Evolutionary conservation across 2,888 invertebrate genomes (phyloP).

Genomic region (Caenorhabditis virilis): DNA sequence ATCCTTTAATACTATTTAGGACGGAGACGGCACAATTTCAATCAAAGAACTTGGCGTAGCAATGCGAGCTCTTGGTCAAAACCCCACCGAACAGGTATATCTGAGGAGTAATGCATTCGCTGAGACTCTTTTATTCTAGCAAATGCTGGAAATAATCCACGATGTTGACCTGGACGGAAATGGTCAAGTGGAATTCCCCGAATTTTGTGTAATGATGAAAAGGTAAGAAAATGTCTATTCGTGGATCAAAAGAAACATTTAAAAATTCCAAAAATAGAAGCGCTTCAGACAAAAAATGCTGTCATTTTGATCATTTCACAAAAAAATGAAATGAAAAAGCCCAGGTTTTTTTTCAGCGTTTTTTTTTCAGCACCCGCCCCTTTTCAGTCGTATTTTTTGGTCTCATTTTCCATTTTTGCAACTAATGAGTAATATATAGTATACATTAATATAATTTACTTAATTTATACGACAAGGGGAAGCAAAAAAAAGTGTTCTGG

Average conservation of each 20-base stretch:
- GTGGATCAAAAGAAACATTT: not conserved
- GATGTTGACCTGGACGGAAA: slow-evolving; percentile 57
- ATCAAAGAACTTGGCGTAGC: slow-evolving; percentile 51
- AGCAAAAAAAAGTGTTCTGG: too few species aligned
- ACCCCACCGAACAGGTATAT: slow-evolving; percentile 50
- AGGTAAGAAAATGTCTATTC: slow-evolving; percentile 16
- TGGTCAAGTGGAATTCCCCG: slow-evolving; percentile 58
- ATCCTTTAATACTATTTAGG: slow-evolving; percentile 21
- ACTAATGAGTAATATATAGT: too few species aligned
- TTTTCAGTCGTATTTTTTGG: too few species aligned
- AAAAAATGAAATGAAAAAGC: slow-evolving; percentile 2
- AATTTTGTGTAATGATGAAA: slow-evolving; percentile 62
- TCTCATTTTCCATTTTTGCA: too few species aligned
- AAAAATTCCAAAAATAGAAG: not conserved
- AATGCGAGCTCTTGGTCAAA: slow-evolving; percentile 52
- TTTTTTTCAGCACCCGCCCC: not conserved
- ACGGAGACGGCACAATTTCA: slow-evolving; percentile 52
- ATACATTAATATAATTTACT: too few species aligned
- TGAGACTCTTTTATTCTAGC: slow-evolving; percentile 24
- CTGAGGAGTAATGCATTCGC: not conserved
- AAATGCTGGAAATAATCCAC: slow-evolving; percentile 55
- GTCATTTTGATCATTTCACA: too few species aligned
- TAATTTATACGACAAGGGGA: too few species aligned
- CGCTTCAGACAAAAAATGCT: slow-evolving; percentile 1
- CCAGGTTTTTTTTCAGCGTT: not conserved